Percentiles rank a stretch among this genome's conserved stretches.
Conservation (phyloP, 2,888 invertebrate genomes). For the Prosapia bicincta region DNA sequence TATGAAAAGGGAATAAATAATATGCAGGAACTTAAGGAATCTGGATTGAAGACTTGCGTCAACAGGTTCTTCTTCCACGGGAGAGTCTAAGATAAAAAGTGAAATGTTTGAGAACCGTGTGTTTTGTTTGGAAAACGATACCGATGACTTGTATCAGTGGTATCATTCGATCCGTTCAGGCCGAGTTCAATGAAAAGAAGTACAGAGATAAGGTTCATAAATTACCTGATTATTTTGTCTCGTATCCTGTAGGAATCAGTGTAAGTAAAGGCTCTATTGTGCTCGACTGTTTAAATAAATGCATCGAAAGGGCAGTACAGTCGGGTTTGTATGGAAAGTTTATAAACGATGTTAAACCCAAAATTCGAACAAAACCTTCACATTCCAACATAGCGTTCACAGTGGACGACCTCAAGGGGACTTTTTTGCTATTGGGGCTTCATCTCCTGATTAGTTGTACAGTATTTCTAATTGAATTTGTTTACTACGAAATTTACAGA, state of each 20-base stretch:
- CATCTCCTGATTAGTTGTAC: background rate
- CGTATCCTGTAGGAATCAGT: background rate
- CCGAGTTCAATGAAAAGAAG: background rate
- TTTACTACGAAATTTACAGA: background rate
- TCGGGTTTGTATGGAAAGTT: background rate
- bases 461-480: background rate
- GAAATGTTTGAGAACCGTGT: background rate
- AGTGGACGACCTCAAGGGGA: background rate
- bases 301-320: background rate
- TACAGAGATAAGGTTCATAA: background rate
- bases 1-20: background rate
- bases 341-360: background rate
- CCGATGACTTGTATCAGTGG: background rate
- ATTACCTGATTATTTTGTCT: background rate
- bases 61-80: background rate
- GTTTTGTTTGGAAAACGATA: background rate
- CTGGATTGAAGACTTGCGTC: background rate
- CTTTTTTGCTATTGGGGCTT: background rate
- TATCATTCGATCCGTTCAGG: background rate
- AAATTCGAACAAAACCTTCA: background rate
- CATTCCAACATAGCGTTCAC: background rate
- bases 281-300: background rate
- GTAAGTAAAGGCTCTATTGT: background rate
- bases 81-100: background rate
- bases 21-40: background rate